Conservation (phyloP, 2,113 vertebrate genomes). For the Spea multiplicata region DNA sequence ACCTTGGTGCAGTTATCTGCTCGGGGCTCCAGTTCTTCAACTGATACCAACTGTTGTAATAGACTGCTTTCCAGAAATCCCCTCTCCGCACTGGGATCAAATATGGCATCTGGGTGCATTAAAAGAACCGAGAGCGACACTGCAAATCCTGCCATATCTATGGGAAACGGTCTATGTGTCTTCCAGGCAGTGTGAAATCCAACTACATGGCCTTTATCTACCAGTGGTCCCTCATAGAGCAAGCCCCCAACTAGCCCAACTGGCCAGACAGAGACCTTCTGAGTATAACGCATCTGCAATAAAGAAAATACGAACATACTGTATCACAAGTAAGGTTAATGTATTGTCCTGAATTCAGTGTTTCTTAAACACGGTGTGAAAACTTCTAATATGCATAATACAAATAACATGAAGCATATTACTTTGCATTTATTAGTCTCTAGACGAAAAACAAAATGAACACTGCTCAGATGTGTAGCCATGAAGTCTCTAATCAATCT, state of each 20-base stretch:
- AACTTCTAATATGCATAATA: too few species aligned
- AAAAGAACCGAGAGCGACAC: conserved; percentile 76
- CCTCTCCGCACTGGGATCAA: conserved; percentile 77
- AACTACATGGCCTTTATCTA: conserved; percentile 79
- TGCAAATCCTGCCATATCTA: conserved; percentile 89
- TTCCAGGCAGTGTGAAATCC: conserved; percentile 89
- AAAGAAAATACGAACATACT: conserved; percentile 24
- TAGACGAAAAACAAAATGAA: too few species aligned
- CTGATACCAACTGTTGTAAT: conserved; percentile 75
- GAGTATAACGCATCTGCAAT: conserved; percentile 81
- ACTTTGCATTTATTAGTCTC: too few species aligned
- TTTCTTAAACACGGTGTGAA: too few species aligned
- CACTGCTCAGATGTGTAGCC: too few species aligned
- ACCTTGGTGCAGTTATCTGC: conserved; percentile 85
- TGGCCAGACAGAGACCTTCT: conserved; percentile 83
- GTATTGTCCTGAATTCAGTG: too few species aligned
- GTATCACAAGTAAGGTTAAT: too few species aligned
- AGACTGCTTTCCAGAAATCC: conserved; percentile 88
- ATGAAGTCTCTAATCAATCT: too few species aligned
- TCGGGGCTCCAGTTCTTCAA: conserved; percentile 84
- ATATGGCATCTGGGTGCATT: conserved; percentile 71
- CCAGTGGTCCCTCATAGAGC: conserved; percentile 81
- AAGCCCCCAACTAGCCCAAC: conserved; percentile 88
- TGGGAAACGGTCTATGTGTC: conserved; percentile 81
- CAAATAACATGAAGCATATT: too few species aligned